phyloP scores from a whole-genome alignment of 2,113 vertebrate genomes.

The Oncorhynchus gorbuscha region DNA sequence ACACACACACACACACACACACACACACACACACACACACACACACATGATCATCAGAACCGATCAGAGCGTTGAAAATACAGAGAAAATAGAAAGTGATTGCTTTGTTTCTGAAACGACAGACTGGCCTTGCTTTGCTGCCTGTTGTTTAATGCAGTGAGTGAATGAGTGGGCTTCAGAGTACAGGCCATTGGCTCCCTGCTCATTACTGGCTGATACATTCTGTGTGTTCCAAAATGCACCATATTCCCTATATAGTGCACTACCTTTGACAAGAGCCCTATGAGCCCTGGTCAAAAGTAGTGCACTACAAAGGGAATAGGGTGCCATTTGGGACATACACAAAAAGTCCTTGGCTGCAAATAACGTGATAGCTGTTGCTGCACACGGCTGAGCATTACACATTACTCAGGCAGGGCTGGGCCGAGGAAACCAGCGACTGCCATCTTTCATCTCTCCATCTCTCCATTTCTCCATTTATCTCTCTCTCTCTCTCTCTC shows the following conservation, averaged over 20 bases:
- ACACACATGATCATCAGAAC: background rate
- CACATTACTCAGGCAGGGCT: too few relatives aligned
- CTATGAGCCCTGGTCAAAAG: too few relatives aligned
- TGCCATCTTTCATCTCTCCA: too few relatives aligned
- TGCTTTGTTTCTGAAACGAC: background rate
- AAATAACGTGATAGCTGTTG: background rate
- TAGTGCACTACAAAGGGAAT: too few relatives aligned
- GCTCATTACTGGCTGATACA: conserved; percentile 6
- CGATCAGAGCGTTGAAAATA: background rate
- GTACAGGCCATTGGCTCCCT: conserved; percentile 6
- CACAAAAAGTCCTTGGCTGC: background rate
- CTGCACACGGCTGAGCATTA: background rate
- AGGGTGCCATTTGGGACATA: too few relatives aligned
- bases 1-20: background rate
- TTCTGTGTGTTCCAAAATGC: background rate
- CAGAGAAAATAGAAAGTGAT: background rate
- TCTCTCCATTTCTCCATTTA: background rate
- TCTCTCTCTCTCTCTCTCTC: too few relatives aligned
- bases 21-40: background rate
- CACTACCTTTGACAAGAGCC: too few relatives aligned
- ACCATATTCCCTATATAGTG: too few relatives aligned
- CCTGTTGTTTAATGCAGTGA: conserved; percentile 1
- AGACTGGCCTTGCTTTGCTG: background rate
- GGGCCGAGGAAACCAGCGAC: background rate
- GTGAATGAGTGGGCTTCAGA: conserved; percentile 1